Percentiles rank a stretch among this genome's conserved stretches.
These are phyloP conservation scores for Mythimna ferrago DNA, from an alignment of 2,888 invertebrate genomes.

Conservation along the genomic window DNA sequence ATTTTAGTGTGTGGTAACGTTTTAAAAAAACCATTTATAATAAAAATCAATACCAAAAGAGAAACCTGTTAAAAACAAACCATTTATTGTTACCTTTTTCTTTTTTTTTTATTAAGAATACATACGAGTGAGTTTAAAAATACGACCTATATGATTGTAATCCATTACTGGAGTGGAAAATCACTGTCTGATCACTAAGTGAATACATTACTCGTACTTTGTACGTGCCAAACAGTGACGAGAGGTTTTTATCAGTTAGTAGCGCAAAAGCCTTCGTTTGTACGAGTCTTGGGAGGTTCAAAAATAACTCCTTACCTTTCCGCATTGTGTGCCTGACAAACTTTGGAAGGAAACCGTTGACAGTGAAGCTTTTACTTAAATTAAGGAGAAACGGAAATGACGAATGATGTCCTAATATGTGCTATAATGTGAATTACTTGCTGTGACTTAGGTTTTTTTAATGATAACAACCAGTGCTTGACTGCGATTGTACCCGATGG, in stretches of 20 bases:
- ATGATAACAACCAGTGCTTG: no score
- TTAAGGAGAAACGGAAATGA: not conserved
- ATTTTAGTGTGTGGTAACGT: no score
- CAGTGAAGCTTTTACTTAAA: conserved; percentile 1
- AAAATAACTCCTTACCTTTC: conserved; percentile 6
- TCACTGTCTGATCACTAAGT: not conserved
- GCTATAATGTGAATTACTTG: no score
- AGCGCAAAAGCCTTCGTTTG: not conserved
- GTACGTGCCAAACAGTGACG: not conserved
- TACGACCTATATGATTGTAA: not conserved
- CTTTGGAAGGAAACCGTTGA: not conserved
- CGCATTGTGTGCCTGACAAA: not conserved
- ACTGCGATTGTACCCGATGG: no score
- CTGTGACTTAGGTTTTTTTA: no score
- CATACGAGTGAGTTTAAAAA: not conserved
- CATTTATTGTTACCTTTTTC: not conserved
- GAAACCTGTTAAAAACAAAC: not conserved
- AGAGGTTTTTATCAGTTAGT: not conserved
- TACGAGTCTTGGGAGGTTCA: not conserved
- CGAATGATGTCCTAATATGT: not conserved
- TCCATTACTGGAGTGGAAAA: not conserved
- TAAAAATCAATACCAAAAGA: not conserved
- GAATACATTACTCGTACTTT: not conserved
- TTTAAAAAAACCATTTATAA: not conserved
- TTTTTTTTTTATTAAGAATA: not conserved